These are phyloP conservation scores for Chrysemys picta DNA, from an alignment of 2,113 vertebrate genomes.

Conservation along the genomic window DNA sequence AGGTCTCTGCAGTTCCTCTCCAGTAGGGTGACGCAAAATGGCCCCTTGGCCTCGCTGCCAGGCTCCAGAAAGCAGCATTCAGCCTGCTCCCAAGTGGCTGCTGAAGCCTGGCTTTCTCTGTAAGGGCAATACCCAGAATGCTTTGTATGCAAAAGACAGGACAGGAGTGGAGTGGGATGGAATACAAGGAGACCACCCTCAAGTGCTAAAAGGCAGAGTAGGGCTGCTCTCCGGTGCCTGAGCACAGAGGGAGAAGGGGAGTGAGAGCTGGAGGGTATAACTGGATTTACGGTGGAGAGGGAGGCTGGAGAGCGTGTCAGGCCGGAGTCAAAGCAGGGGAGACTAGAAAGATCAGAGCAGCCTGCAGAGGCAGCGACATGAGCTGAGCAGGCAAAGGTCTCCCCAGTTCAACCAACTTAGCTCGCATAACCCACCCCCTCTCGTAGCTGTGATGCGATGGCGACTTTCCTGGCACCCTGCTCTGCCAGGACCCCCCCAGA, in stretches of 20 bases:
- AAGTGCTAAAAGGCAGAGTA: neutral
- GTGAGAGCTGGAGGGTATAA: neutral
- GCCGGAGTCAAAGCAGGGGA: neutral
- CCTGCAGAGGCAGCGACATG: neutral
- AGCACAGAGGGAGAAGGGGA: neutral
- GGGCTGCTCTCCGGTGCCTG: neutral
- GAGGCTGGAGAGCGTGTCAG: neutral
- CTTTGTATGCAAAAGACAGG: neutral
- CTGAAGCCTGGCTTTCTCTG: neutral
- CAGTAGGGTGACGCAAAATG: neutral
- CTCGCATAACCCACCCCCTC: neutral
- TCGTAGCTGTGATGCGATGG: neutral
- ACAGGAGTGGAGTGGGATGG: too few relatives aligned
- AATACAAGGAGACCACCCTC: neutral
- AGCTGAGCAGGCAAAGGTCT: neutral
- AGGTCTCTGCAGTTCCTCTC: neutral
- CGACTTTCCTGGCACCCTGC: neutral
- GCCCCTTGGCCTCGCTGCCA: neutral
- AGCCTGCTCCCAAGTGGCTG: too few relatives aligned
- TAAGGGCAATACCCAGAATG: neutral
- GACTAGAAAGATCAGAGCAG: neutral
- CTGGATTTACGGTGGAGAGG: neutral
- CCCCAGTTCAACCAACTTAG: neutral
- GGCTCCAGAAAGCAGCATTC: neutral
- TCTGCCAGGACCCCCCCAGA: neutral